These are phyloP conservation scores for Poecile montanus DNA, from an alignment of 2,797 vertebrate genomes.

Conservation along the genomic window DNA sequence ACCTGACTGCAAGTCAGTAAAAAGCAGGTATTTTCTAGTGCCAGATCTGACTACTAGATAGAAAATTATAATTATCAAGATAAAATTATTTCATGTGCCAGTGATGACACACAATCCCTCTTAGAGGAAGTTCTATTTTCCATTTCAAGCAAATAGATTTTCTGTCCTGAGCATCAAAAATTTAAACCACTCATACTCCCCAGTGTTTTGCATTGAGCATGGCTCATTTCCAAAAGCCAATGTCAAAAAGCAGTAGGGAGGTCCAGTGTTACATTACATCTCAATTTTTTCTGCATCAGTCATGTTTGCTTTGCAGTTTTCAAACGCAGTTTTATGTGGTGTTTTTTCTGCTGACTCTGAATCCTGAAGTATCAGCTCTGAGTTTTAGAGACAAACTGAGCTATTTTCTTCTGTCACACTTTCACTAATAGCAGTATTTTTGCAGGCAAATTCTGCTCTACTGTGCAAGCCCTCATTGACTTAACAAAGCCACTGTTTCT, in stretches of 20 bases:
- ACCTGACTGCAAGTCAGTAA: not conserved
- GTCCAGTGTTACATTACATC: not conserved
- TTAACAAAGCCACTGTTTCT: not conserved
- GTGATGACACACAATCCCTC: not conserved
- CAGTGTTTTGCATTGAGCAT: not conserved
- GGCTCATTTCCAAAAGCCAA: not conserved
- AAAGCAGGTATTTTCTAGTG: not conserved
- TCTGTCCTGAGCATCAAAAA: not conserved
- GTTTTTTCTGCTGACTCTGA: not conserved
- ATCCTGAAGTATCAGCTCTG: not conserved
- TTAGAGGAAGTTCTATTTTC: not conserved
- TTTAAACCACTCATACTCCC: not conserved
- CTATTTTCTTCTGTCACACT: not conserved
- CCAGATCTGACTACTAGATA: not conserved
- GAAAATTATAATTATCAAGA: not conserved
- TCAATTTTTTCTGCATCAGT: not conserved
- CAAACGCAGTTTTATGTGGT: not conserved
- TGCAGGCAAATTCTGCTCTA: not conserved
- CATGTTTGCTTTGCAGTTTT: not conserved
- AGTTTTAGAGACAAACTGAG: not conserved
- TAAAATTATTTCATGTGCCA: not conserved
- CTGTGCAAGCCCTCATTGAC: not conserved
- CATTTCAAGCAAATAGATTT: constrained; percentile 28
- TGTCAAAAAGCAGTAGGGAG: not conserved
- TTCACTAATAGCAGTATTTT: not conserved